A percentile compares a stretch with the other conserved stretches of the same genome.
Evolutionary conservation across 2,797 vertebrate species (phyloP).

Genomic region (Phataginus tricuspis): DNA sequence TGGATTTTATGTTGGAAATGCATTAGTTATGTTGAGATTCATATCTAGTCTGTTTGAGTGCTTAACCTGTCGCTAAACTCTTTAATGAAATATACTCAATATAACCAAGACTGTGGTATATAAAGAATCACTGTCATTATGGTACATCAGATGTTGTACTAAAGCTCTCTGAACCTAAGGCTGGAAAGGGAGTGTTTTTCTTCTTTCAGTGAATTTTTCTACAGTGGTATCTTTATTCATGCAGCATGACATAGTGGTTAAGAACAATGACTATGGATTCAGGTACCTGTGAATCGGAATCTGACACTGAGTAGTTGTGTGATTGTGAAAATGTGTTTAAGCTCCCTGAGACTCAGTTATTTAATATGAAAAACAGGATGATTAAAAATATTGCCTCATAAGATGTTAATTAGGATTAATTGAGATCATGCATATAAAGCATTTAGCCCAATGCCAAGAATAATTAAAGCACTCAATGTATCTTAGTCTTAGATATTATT

Average conservation of each 20-base stretch:
- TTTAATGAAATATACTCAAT: neutral
- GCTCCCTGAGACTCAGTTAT: neutral
- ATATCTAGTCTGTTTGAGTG: neutral
- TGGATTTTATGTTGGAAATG: neutral
- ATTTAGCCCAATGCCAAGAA: neutral
- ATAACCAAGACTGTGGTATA: neutral
- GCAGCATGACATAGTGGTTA: neutral
- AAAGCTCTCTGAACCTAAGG: neutral
- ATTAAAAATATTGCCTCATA: neutral
- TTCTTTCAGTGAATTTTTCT: neutral
- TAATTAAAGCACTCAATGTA: neutral
- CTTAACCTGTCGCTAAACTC: neutral
- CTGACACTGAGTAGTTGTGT: neutral
- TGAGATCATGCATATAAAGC: neutral
- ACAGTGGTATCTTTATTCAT: neutral
- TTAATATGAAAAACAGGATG: neutral
- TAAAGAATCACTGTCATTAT: neutral
- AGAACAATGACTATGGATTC: neutral
- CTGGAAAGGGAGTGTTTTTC: neutral
- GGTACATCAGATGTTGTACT: neutral
- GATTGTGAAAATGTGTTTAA: neutral
- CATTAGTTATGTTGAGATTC: slow-evolving; percentile 40
- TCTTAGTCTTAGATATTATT: neutral
- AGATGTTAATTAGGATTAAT: neutral
- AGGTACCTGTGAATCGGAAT: neutral